Evolutionary conservation across 1,140 invertebrate genomes (phyloP).

Genomic region (Lepidostoma basale): DNA sequence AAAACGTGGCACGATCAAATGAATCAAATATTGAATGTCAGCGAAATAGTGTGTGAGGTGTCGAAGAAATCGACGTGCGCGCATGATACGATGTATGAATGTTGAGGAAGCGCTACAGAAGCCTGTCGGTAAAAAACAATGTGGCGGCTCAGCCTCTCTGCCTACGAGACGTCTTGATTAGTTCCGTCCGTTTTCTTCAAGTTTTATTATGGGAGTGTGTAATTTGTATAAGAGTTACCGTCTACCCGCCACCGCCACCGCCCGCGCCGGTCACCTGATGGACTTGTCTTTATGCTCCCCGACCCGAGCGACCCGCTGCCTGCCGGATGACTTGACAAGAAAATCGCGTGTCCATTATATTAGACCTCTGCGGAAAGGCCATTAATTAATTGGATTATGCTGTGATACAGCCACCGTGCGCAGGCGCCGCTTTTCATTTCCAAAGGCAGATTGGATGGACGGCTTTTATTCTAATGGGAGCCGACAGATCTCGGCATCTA

Average conservation of each 20-base stretch:
- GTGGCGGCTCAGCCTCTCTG: too few relatives aligned
- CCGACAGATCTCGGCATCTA: neutral
- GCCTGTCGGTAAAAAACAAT: too few relatives aligned
- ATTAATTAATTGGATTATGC: neutral
- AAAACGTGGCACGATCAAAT: too few relatives aligned
- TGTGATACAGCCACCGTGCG: neutral
- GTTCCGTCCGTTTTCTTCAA: too few relatives aligned
- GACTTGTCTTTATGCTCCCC: neutral
- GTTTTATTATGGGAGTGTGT: too few relatives aligned
- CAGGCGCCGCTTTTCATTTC: neutral
- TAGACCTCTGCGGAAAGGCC: neutral
- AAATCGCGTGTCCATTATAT: constrained; percentile 1
- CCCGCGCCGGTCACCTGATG: neutral
- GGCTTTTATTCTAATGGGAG: neutral
- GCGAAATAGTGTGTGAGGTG: too few relatives aligned
- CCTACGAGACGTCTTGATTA: too few relatives aligned
- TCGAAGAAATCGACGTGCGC: too few relatives aligned
- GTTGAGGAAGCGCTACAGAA: too few relatives aligned
- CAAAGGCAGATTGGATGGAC: neutral
- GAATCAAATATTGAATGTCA: too few relatives aligned
- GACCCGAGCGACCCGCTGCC: neutral
- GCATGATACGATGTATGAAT: too few relatives aligned
- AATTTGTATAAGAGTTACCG: neutral
- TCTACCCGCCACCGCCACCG: neutral
- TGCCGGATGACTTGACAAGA: neutral